Evolutionary conservation across 2,797 vertebrate genomes (phyloP).

Genomic region (Acropternis orthonyx): DNA sequence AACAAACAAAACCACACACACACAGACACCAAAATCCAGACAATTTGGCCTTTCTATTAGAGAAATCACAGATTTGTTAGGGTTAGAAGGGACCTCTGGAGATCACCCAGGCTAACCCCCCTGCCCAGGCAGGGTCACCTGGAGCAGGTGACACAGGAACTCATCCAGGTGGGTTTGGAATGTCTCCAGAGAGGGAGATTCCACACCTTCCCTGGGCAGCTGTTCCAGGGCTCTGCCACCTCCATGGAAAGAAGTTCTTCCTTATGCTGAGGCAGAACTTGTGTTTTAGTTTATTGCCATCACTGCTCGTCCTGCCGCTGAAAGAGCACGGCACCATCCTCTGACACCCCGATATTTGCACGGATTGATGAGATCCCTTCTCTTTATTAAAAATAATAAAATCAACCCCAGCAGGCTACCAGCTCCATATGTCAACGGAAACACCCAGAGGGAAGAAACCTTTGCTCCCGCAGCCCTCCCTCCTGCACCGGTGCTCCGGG

Average conservation of each 20-base stretch:
- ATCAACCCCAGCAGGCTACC: not conserved
- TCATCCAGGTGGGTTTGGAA: not conserved
- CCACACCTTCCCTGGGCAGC: not conserved
- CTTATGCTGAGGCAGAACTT: not conserved
- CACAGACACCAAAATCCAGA: not conserved
- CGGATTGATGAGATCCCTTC: not conserved
- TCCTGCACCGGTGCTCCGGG: too few species aligned
- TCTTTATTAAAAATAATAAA: not conserved
- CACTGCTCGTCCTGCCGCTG: not conserved
- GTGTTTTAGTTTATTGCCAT: not conserved
- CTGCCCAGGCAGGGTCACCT: not conserved
- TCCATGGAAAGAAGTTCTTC: not conserved
- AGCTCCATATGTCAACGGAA: rapidly evolving
- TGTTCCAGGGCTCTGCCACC: not conserved
- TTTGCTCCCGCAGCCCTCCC: too few species aligned
- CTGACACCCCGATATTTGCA: not conserved
- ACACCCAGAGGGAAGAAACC: rapidly evolving
- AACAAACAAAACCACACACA: not conserved
- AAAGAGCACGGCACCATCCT: not conserved
- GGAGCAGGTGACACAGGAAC: not conserved
- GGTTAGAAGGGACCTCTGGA: not conserved
- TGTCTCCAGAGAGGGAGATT: not conserved
- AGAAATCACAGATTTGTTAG: not conserved
- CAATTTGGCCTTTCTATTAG: not conserved
- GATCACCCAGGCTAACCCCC: not conserved